Evolutionary conservation across 1,140 invertebrate genomes (phyloP).

Genomic region (Drosophila nigromelanica): DNA sequence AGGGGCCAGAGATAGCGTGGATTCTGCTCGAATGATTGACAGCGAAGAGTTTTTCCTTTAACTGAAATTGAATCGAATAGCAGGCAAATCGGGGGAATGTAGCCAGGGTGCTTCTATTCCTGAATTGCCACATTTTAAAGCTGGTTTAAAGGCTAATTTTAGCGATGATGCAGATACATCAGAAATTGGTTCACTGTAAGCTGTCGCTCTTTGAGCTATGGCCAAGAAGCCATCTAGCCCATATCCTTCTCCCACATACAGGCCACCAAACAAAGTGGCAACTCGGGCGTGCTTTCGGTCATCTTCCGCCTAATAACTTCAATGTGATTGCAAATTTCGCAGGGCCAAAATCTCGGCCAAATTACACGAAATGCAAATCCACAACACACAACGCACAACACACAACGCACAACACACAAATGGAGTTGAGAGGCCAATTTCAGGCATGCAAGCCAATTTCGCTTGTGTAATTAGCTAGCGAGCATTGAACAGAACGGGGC

Average conservation of each 20-base stretch:
- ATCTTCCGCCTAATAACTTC: not conserved
- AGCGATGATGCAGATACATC: not conserved
- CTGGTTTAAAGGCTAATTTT: not conserved
- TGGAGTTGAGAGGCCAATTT: slow-evolving; percentile 12
- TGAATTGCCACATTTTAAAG: not conserved
- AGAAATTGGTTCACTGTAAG: no score
- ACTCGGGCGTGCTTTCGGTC: not conserved
- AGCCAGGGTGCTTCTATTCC: not conserved
- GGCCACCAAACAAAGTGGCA: not conserved
- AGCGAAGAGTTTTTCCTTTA: not conserved
- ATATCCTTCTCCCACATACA: no score
- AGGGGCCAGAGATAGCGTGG: not conserved
- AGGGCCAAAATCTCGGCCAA: slow-evolving; percentile 25
- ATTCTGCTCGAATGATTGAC: not conserved
- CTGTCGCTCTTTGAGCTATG: no score
- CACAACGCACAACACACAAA: not conserved
- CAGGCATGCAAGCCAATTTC: slow-evolving; percentile 29
- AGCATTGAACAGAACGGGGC: slow-evolving; percentile 11
- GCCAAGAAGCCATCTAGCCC: no score
- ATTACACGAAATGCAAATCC: slow-evolving; percentile 38
- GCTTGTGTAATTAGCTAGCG: slow-evolving; percentile 37
- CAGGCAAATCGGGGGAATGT: not conserved
- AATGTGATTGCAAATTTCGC: slow-evolving; percentile 10
- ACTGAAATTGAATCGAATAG: slow-evolving; percentile 2
- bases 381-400: not conserved